Evolutionary conservation across 2,888 invertebrate genomes (phyloP), one percentile per base, ranked within the genome.

Genomic region (Melipona bicolor): DNA sequence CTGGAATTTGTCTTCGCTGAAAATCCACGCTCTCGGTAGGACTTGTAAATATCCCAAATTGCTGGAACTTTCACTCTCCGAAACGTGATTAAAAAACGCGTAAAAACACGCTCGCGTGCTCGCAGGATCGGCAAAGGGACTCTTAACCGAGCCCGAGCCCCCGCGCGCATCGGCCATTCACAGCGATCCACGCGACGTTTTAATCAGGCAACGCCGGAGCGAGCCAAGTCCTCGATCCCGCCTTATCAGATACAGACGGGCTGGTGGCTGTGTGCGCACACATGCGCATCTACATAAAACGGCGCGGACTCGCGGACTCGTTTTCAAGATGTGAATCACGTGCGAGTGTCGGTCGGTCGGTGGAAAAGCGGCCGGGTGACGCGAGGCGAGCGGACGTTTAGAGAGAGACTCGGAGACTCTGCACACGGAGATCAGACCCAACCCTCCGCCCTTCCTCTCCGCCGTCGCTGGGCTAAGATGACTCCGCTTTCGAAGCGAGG

Each of bases 381-480:
- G 32, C 54, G 77, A 80, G 9, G 76, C 72, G 77, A 76, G 77
- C 78, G 81, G 81, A 86, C 88, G 76, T 88, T 88, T 81, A 86
- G 79, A 87, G 43, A 87, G 43, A 43, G 43, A 77, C 81, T 78
- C 43, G 43, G 43, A 43, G 87, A 59, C 59, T 56, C n/a, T 78
- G 87, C 80, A 79, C 68, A 79, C 71, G 88, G 88, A 84, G 86
- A 83, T 86, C 80, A 77, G 81, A 77, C 81, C 43, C 79, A 81
- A 83, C 80, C 86, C 72, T 75, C 72, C 52, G 0, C 9, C 36
- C 43, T 43, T 9, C 43, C 79, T 81, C 81, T 78, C 77, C 72
- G 69, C 52, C 52, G 4, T 32, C 11, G 9, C 43, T 9, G 43
- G 43, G 61, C 76, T 79, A 82, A 89, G 87, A 89, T 85, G 88